Conservation (phyloP, 2,888 invertebrate genomes). For the Coremacera marginata region DNA sequence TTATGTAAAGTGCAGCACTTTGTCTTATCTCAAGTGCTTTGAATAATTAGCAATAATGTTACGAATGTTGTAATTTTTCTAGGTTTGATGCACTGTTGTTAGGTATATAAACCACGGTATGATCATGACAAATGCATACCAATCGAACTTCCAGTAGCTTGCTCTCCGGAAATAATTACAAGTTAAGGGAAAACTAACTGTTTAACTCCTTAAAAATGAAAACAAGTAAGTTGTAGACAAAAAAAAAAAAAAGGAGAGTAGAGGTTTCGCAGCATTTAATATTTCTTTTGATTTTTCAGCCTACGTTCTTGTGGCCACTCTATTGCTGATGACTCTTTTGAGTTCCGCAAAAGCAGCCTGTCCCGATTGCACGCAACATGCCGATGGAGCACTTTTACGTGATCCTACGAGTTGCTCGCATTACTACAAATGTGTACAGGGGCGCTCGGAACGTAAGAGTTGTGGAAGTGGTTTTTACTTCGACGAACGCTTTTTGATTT, state of each 20-base stretch:
- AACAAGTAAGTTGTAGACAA: not conserved
- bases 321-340: not conserved
- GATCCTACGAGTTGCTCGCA: conserved; percentile 26
- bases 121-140: not conserved
- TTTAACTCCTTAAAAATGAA: not conserved
- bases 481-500: conserved; percentile 16
- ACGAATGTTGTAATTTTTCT: not conserved
- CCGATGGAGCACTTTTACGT: conserved; percentile 16
- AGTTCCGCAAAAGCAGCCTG: not conserved
- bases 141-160: not conserved
- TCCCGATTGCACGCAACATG: conserved; percentile 29
- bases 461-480: conserved; percentile 30
- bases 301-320: not conserved
- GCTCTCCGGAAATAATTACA: not conserved
- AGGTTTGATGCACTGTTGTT: not conserved
- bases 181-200: not conserved
- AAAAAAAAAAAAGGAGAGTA: too few relatives aligned
- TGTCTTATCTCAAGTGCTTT: not conserved
- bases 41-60: not conserved
- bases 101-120: conserved; percentile 20
- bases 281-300: not conserved
- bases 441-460: conserved; percentile 5
- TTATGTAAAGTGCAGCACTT: not conserved
- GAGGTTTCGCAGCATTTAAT: not conserved
- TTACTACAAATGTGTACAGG: conserved; percentile 28